phyloP scores from a whole-genome alignment of 2,888 invertebrate genomes.

The Colletes collaris region DNA sequence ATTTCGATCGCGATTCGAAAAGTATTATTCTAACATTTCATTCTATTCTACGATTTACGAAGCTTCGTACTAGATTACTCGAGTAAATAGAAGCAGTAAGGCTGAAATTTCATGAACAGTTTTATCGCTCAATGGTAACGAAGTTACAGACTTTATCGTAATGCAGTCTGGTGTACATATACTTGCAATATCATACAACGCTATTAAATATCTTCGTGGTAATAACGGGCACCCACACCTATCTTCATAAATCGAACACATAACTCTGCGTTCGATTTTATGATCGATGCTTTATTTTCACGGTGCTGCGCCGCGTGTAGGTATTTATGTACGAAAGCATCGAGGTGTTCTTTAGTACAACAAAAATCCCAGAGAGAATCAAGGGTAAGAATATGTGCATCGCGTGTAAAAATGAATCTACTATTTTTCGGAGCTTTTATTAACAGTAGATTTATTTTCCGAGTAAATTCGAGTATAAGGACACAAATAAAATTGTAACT shows the following conservation, averaged over 20 bases:
- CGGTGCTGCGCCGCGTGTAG: background rate
- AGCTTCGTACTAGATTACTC: too few species aligned
- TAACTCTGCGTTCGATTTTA: slow-evolving; percentile 40
- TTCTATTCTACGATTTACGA: too few species aligned
- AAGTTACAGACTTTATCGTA: background rate
- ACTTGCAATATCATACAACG: background rate
- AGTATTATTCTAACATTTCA: too few species aligned
- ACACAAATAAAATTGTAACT: too few species aligned
- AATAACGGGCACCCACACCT: background rate
- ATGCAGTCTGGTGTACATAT: background rate
- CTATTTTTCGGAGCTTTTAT: too few species aligned
- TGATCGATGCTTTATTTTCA: slow-evolving; percentile 32
- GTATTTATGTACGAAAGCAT: slow-evolving; percentile 10
- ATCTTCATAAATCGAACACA: slow-evolving; percentile 19
- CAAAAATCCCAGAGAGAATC: background rate
- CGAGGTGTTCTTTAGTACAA: slow-evolving; percentile 8
- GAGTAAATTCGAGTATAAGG: too few species aligned
- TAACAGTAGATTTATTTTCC: too few species aligned
- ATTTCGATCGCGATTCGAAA: too few species aligned
- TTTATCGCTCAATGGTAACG: slow-evolving; percentile 8
- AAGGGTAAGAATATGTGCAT: background rate
- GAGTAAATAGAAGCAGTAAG: slow-evolving; percentile 7
- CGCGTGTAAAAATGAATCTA: background rate
- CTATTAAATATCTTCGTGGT: slow-evolving; percentile 14
- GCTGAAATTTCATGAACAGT: background rate